A percentile compares a stretch with the other conserved stretches of the same genome.
Evolutionary conservation across 1,140 invertebrate genomes (phyloP).

Genomic region (Contarinia nasturtii): DNA sequence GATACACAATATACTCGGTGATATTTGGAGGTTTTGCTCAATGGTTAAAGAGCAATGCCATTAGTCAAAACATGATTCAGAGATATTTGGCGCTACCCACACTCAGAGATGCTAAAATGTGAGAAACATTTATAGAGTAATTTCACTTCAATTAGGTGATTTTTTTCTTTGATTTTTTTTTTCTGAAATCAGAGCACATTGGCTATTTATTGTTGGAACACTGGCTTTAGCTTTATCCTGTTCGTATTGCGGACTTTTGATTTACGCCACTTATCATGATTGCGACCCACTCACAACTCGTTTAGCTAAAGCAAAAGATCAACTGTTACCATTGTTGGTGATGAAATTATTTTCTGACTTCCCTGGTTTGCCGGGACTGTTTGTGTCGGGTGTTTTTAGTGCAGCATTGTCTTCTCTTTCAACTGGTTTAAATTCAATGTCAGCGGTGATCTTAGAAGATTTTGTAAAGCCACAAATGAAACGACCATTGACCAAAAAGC

Average conservation of each 20-base stretch:
- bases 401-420: conserved; percentile 41
- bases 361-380: conserved; percentile 54
- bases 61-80: conserved; percentile 71
- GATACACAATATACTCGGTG: conserved; percentile 60
- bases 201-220: conserved; percentile 40
- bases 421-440: conserved; percentile 78
- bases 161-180: background rate
- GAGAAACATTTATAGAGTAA: conserved; percentile 9
- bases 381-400: conserved; percentile 71
- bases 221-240: conserved; percentile 30
- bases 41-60: conserved; percentile 58
- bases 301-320: conserved; percentile 51
- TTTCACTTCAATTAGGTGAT: background rate
- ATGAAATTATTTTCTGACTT: conserved; percentile 59
- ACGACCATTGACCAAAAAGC: conserved; percentile 35
- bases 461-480: conserved; percentile 44
- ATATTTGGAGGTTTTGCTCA: conserved; percentile 62
- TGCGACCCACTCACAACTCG: conserved; percentile 69
- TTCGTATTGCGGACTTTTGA: conserved; percentile 58
- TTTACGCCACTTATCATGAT: conserved; percentile 65
- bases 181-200: conserved; percentile 30
- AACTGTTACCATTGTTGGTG: conserved; percentile 51
- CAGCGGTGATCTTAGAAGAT: conserved; percentile 73
- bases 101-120: conserved; percentile 46
- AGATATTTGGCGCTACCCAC: conserved; percentile 51